Evolutionary conservation across 2,888 invertebrate species (phyloP).

Genomic region (Brachylomia viminalis): DNA sequence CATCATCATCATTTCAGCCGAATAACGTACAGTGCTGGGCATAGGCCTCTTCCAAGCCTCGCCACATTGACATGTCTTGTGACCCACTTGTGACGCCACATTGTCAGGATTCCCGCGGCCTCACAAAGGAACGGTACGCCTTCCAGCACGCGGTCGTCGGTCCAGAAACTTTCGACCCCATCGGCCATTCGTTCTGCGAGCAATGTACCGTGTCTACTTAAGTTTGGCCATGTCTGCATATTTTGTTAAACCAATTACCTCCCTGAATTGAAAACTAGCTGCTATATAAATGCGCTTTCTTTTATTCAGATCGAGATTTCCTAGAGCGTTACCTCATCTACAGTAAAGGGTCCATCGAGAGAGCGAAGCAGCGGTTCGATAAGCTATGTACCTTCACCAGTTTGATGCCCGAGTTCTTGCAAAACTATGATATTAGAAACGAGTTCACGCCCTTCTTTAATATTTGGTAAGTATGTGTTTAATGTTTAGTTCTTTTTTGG

Average conservation of each 20-base stretch:
- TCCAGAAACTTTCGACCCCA: background rate
- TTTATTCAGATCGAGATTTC: constrained; percentile 50
- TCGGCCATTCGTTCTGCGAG: background rate
- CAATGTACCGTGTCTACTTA: no score
- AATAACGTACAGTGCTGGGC: background rate
- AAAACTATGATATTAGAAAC: constrained; percentile 50
- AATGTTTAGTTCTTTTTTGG: background rate
- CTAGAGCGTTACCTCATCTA: constrained; percentile 60
- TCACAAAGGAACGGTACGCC: background rate
- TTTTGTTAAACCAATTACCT: background rate
- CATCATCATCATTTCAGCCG: background rate
- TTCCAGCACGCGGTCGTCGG: background rate
- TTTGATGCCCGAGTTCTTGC: constrained; percentile 69
- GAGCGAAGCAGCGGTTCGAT: constrained; percentile 73
- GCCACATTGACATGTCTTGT: background rate
- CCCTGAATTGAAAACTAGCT: background rate
- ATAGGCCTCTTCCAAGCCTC: background rate
- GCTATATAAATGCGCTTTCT: background rate
- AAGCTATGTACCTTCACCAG: constrained; percentile 72
- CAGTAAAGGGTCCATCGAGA: constrained; percentile 71
- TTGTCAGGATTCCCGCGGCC: no score
- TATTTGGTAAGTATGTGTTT: constrained; percentile 32
- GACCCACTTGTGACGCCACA: no score
- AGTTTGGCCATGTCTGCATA: background rate
- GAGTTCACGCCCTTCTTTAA: constrained; percentile 42